These are phyloP conservation scores for Crioceris asparagi DNA, from an alignment of 2,888 invertebrate species.

Conservation along the genomic window DNA sequence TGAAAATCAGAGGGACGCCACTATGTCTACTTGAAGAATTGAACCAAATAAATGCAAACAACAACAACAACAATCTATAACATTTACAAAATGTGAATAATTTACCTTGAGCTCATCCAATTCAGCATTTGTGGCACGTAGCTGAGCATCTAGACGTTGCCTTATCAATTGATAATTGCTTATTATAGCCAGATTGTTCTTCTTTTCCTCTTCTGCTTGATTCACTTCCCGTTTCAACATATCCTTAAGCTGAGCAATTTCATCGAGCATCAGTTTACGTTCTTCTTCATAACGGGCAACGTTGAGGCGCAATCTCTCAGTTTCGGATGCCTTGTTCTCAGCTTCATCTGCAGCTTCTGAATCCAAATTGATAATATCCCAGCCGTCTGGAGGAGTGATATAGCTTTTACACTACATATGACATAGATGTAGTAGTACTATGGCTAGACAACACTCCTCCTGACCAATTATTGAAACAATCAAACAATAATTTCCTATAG, in stretches of 20 bases:
- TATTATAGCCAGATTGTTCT: slow-evolving; percentile 70
- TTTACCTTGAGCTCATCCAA: slow-evolving; percentile 55
- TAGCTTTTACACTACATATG: slow-evolving; percentile 18
- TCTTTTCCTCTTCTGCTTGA: slow-evolving; percentile 59
- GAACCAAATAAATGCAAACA: too few relatives aligned
- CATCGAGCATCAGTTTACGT: slow-evolving; percentile 38
- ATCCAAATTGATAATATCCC: slow-evolving; percentile 40
- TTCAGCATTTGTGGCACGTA: slow-evolving; percentile 53
- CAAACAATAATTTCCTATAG: too few relatives aligned
- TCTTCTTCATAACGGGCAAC: slow-evolving; percentile 62
- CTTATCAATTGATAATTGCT: slow-evolving; percentile 88
- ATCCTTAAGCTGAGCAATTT: slow-evolving; percentile 54
- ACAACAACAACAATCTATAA: too few relatives aligned
- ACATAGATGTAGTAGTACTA: too few relatives aligned
- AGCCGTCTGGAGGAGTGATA: slow-evolving; percentile 34
- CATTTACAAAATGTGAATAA: too few relatives aligned
- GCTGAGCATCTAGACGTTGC: slow-evolving; percentile 73
- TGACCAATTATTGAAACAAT: slow-evolving; percentile 2
- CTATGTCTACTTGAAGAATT: too few relatives aligned
- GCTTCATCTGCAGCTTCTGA: slow-evolving; percentile 49
- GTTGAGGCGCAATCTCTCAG: slow-evolving; percentile 43
- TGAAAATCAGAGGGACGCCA: too few relatives aligned
- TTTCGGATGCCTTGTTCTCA: slow-evolving; percentile 47
- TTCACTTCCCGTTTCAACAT: slow-evolving; percentile 67
- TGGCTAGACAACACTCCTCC: too few relatives aligned